Evolutionary conservation across 2,113 vertebrate genomes (phyloP).

Genomic region (Paratilapia polleni): DNA sequence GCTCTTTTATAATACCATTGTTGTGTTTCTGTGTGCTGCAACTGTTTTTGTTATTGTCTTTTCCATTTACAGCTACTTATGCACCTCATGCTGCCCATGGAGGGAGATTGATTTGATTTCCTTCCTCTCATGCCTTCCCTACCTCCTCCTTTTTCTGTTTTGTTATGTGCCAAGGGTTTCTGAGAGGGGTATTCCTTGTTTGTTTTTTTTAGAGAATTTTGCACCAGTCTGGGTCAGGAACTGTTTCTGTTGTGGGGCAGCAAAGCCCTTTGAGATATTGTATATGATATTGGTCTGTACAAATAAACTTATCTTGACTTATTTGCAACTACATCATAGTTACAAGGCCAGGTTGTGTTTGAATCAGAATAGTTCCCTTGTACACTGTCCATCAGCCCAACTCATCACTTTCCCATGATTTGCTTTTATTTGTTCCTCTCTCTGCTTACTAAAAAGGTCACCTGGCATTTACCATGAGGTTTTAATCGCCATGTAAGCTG

Average conservation of each 20-base stretch:
- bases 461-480: slow-evolving; percentile 77
- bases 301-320: slow-evolving; percentile 65
- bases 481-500: slow-evolving; percentile 78
- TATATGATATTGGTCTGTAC: slow-evolving; percentile 55
- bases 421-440: slow-evolving; percentile 68
- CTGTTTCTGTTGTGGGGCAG: slow-evolving; percentile 40
- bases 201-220: slow-evolving; percentile 22
- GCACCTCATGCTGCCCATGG: background rate
- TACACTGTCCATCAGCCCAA: slow-evolving; percentile 32
- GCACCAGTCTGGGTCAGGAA: slow-evolving; percentile 43
- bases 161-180: slow-evolving; percentile 26
- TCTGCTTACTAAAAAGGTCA: slow-evolving; percentile 73
- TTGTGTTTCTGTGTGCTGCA: background rate
- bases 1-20: background rate
- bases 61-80: background rate
- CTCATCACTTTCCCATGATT: slow-evolving; percentile 58
- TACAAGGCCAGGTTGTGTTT: slow-evolving; percentile 42
- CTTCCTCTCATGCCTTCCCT: background rate
- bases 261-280: slow-evolving; percentile 44
- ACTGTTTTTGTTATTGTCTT: background rate
- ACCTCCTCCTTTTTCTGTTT: slow-evolving; percentile 28
- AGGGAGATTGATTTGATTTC: slow-evolving; percentile 22
- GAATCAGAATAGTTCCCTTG: slow-evolving; percentile 34
- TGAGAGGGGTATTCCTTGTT: slow-evolving; percentile 63
- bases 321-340: slow-evolving; percentile 50